These are phyloP conservation scores for Caenorhabditis zanzibari DNA, from an alignment of 2,888 invertebrate species.

Conservation along the genomic window DNA sequence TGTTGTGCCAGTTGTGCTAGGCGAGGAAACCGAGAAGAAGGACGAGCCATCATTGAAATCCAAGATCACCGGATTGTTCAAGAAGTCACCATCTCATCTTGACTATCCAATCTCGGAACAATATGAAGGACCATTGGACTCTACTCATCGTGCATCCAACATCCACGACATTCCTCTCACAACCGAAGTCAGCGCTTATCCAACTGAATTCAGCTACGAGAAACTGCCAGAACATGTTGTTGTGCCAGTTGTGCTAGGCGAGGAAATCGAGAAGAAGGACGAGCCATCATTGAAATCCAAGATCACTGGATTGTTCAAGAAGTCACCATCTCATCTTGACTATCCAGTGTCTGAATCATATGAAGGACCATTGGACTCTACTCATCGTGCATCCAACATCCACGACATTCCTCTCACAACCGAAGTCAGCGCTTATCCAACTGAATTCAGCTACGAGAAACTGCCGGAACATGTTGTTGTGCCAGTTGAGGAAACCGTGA, in stretches of 20 bases:
- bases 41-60: slow-evolving; percentile 40
- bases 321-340: slow-evolving; percentile 22
- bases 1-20: slow-evolving; percentile 52
- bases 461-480: slow-evolving; percentile 42
- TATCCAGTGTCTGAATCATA: slow-evolving; percentile 52
- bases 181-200: slow-evolving; percentile 50
- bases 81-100: slow-evolving; percentile 66
- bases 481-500: slow-evolving; percentile 47
- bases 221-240: slow-evolving; percentile 47
- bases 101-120: slow-evolving; percentile 67
- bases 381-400: slow-evolving; percentile 63
- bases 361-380: slow-evolving; percentile 60
- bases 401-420: slow-evolving; percentile 62
- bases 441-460: slow-evolving; percentile 32
- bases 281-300: slow-evolving; percentile 45
- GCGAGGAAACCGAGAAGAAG: slow-evolving; percentile 38
- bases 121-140: slow-evolving; percentile 68
- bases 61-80: slow-evolving; percentile 62
- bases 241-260: slow-evolving; percentile 3
- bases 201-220: slow-evolving; percentile 60
- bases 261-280: slow-evolving; percentile 47
- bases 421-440: slow-evolving; percentile 20
- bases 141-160: slow-evolving; percentile 61
- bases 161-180: slow-evolving; percentile 59
- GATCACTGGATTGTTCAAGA: slow-evolving; percentile 44